Percentiles rank a stretch among this genome's conserved stretches.
Conservation (phyloP, 2,888 invertebrate genomes). For the Caenorhabditis sinica region DNA sequence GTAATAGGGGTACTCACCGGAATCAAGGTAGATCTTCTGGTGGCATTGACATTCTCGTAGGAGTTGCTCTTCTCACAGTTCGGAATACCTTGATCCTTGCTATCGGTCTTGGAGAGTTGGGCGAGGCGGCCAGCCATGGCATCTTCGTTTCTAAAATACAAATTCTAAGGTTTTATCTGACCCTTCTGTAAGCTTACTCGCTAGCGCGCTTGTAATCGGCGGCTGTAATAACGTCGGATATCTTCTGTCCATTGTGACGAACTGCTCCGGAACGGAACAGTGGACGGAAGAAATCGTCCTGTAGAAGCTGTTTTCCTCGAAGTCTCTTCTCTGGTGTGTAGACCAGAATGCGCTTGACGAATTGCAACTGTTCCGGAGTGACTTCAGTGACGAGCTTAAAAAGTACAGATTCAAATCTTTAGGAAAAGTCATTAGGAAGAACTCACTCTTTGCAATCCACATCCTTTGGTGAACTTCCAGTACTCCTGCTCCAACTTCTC, state of each 20-base stretch:
- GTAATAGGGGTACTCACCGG: conserved; percentile 8
- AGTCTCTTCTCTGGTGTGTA: conserved; percentile 73
- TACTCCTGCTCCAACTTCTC: conserved; percentile 43
- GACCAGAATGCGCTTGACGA: conserved; percentile 70
- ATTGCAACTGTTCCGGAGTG: conserved; percentile 63
- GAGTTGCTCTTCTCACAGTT: conserved; percentile 65
- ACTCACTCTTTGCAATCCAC: conserved; percentile 50
- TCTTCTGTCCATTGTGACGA: conserved; percentile 67
- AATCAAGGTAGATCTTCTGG: conserved; percentile 57
- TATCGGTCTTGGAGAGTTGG: conserved; percentile 17
- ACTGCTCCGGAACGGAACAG: conserved; percentile 61
- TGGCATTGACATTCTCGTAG: conserved; percentile 47
- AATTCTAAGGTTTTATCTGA: neutral
- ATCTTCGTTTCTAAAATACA: conserved; percentile 44
- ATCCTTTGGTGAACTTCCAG: conserved; percentile 45
- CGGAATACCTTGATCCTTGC: conserved; percentile 56
- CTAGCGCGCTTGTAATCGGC: conserved; percentile 62
- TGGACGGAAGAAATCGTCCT: conserved; percentile 71
- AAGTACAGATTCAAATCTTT: neutral
- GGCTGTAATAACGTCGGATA: conserved; percentile 65
- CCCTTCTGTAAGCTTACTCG: conserved; percentile 23
- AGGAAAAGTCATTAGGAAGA: neutral
- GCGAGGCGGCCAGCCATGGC: conserved; percentile 37
- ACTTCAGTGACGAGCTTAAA: conserved; percentile 63
- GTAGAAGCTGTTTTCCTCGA: conserved; percentile 67